Conservation (phyloP, 1,140 invertebrate genomes). For the Penaeus japonicus region DNA sequence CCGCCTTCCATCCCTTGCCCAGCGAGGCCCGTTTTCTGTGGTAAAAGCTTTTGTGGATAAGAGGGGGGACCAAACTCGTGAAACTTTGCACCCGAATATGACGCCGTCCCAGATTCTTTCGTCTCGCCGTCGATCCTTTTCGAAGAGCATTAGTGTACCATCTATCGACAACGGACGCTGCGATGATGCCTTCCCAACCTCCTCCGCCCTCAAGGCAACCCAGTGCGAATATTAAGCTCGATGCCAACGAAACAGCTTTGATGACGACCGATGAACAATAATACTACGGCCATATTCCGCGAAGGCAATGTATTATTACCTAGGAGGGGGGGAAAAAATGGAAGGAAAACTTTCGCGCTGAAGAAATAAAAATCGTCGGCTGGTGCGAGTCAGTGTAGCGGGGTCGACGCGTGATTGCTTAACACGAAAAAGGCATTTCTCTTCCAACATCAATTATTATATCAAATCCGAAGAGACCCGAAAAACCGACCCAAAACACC, state of each 20-base stretch:
- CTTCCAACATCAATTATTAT: constrained; percentile 47
- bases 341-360: background rate
- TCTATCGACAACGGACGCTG: background rate
- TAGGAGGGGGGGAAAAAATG: background rate
- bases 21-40: constrained; percentile 49
- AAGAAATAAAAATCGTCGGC: background rate
- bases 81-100: constrained; percentile 37
- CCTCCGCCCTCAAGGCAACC: background rate
- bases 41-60: constrained; percentile 55
- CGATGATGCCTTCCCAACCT: background rate
- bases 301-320: background rate
- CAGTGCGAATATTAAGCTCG: too few relatives aligned
- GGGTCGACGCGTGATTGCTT: constrained; percentile 39
- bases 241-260: too few relatives aligned
- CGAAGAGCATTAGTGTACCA: background rate
- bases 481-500: constrained; percentile 24
- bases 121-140: constrained; percentile 3
- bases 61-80: constrained; percentile 24
- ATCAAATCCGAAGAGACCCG: constrained; percentile 46
- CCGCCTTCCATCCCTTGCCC: background rate
- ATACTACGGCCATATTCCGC: too few relatives aligned
- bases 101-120: constrained; percentile 43
- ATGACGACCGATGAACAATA: too few relatives aligned
- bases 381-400: constrained; percentile 13
- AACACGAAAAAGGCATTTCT: constrained; percentile 52